Conservation (phyloP, 2,888 invertebrate genomes). For the Lepeophtheirus nordmannii region DNA sequence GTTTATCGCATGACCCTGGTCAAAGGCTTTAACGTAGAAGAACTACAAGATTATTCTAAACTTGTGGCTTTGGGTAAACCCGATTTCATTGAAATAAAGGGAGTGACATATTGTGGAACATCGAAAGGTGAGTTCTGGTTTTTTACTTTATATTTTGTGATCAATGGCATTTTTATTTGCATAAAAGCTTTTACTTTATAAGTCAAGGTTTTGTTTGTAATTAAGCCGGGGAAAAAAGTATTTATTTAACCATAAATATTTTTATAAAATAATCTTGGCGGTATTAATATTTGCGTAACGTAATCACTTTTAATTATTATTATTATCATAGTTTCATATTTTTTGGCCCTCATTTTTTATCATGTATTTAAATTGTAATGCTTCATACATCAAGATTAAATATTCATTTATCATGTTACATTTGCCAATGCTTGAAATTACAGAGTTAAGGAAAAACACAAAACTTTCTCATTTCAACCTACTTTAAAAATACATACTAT, state of each 20-base stretch:
- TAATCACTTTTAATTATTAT: not conserved
- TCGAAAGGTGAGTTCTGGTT: conserved; percentile 35
- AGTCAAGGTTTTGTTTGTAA: not conserved
- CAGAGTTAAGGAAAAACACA: too few relatives aligned
- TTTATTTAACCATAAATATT: not conserved
- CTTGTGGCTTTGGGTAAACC: conserved; percentile 41
- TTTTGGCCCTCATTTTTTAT: not conserved
- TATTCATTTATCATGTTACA: too few relatives aligned
- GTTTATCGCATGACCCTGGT: conserved; percentile 44
- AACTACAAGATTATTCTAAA: conserved; percentile 41
- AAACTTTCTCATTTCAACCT: too few relatives aligned
- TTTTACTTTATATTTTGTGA: not conserved
- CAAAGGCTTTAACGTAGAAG: conserved; percentile 43
- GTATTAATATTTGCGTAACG: not conserved
- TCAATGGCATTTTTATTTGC: not conserved
- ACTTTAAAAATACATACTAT: too few relatives aligned
- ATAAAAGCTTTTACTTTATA: not conserved
- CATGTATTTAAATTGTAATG: not conserved
- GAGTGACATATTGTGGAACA: conserved; percentile 45
- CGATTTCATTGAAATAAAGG: conserved; percentile 46
- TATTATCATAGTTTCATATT: not conserved
- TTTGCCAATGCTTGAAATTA: too few relatives aligned
- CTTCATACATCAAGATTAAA: too few relatives aligned
- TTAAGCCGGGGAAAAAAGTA: conserved; percentile 24
- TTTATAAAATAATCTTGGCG: not conserved